These are phyloP conservation scores for Polyommatus iphigenia DNA, from an alignment of 2,888 invertebrate genomes.

Conservation along the genomic window DNA sequence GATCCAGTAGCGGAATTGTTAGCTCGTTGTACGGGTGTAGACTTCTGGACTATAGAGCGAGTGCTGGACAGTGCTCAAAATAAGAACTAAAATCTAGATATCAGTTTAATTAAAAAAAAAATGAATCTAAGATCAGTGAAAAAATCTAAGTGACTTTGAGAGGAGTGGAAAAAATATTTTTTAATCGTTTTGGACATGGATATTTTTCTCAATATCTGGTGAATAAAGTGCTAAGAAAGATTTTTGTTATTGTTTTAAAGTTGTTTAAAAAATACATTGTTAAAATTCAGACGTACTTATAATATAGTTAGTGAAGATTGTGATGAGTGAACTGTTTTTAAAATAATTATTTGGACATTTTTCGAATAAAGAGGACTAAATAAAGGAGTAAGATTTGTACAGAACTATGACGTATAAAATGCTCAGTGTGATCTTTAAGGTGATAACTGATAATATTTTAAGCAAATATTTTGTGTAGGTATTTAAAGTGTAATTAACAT, in stretches of 20 bases:
- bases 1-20: background rate
- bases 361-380: background rate
- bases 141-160: background rate
- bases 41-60: background rate
- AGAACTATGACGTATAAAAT: slow-evolving; percentile 4
- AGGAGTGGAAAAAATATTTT: background rate
- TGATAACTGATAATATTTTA: slow-evolving; percentile 5
- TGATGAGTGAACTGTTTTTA: background rate
- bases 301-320: background rate
- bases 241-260: background rate
- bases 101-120: background rate
- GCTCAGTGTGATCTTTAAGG: background rate
- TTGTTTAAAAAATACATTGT: background rate
- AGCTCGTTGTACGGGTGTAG: background rate
- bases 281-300: background rate
- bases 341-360: background rate
- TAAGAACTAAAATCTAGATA: background rate
- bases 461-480: slow-evolving; percentile 2
- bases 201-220: background rate
- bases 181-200: background rate
- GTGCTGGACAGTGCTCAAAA: background rate
- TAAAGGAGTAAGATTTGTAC: background rate
- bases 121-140: background rate
- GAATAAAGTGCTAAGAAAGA: background rate
- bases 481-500: background rate